These are phyloP conservation scores for Aphidius ervi DNA, from an alignment of 1,140 invertebrate species.

Conservation along the genomic window DNA sequence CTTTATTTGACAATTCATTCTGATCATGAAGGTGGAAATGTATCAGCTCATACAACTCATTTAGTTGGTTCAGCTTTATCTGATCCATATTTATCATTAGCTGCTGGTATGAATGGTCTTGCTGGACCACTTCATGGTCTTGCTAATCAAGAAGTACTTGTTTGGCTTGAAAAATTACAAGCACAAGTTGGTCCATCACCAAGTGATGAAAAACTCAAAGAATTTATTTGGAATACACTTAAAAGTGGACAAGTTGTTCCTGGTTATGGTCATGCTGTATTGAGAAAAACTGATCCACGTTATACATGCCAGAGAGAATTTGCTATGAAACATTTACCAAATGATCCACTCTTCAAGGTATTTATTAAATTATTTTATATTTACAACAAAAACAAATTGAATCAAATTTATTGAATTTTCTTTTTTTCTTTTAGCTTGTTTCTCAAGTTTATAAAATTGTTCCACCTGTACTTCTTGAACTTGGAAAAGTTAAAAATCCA, in stretches of 20 bases:
- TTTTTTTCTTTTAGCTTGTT: conserved; percentile 64
- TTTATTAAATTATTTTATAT: neutral
- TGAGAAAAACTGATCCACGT: conserved; percentile 94
- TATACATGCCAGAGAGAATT: conserved; percentile 94
- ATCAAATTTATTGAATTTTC: too few species aligned
- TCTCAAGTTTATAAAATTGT: conserved; percentile 92
- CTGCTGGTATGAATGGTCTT: conserved; percentile 90
- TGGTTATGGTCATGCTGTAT: conserved; percentile 94
- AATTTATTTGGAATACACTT: conserved; percentile 92
- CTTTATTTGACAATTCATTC: conserved; percentile 95
- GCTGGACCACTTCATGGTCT: conserved; percentile 94
- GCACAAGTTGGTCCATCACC: conserved; percentile 76
- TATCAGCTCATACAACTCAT: conserved; percentile 91
- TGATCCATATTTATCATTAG: conserved; percentile 91
- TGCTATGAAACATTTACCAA: conserved; percentile 88
- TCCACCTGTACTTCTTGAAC: conserved; percentile 86
- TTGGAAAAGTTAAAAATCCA: conserved; percentile 97
- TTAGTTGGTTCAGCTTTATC: conserved; percentile 92
- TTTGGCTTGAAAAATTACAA: conserved; percentile 80
- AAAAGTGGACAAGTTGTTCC: conserved; percentile 95
- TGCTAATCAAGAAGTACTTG: conserved; percentile 90
- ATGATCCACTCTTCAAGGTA: conserved; percentile 87
- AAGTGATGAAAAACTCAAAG: conserved; percentile 82
- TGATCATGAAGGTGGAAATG: conserved; percentile 95
- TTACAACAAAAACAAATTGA: neutral